These are phyloP conservation scores for Belgica antarctica DNA, from an alignment of 2,888 invertebrate genomes.

Conservation along the genomic window DNA sequence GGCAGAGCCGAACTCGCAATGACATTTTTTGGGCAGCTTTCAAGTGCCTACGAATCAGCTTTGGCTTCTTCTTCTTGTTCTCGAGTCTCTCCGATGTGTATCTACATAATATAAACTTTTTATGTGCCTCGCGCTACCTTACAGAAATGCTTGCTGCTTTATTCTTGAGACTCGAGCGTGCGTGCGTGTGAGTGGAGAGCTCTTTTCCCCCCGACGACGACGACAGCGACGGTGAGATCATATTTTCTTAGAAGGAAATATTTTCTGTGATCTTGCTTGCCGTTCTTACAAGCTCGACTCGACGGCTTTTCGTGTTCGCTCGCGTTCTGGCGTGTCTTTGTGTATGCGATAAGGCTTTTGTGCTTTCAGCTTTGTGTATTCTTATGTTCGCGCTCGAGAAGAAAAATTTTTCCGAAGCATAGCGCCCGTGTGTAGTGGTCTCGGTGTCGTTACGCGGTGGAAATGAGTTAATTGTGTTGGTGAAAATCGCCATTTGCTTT, in stretches of 20 bases:
- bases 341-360: conserved; percentile 33
- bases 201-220: not conserved
- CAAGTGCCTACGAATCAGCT: not conserved
- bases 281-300: not conserved
- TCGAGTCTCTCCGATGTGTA: not conserved
- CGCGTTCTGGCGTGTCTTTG: not conserved
- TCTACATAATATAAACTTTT: conserved; percentile 25
- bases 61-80: not conserved
- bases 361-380: too few relatives aligned
- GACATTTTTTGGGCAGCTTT: not conserved
- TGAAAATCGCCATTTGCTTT: conserved; percentile 43
- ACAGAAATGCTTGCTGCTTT: not conserved
- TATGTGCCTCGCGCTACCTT: conserved; percentile 26
- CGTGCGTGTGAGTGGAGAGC: conserved; percentile 3
- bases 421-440: conserved; percentile 35
- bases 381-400: conserved; percentile 36
- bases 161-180: not conserved
- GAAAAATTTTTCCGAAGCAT: conserved; percentile 43
- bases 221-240: conserved; percentile 31
- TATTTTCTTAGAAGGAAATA: conserved; percentile 42
- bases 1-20: not conserved
- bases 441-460: conserved; percentile 30
- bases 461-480: conserved; percentile 39
- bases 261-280: conserved; percentile 4
- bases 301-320: not conserved